Conservation (phyloP, 2,797 vertebrate species). For the Pangasius mekongensis region DNA sequence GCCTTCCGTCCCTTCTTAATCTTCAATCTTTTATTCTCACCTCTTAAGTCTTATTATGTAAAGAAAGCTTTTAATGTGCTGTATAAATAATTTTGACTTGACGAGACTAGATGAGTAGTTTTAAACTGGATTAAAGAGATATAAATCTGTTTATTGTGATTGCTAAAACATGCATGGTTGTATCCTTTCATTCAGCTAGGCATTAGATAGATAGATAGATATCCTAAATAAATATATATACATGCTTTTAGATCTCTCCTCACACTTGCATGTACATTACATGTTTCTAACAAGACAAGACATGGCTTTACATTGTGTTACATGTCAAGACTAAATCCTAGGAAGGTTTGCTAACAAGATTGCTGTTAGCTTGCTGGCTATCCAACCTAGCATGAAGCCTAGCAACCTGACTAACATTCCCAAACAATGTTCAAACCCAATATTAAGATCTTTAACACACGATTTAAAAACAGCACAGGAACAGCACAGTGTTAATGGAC, state of each 20-base stretch:
- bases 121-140: neutral
- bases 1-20: neutral
- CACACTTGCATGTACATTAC: neutral
- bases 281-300: neutral
- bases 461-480: neutral
- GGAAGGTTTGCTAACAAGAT: neutral
- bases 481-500: neutral
- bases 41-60: neutral
- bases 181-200: too few relatives aligned
- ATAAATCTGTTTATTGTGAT: neutral
- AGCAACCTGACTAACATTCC: slow-evolving; percentile 8
- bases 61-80: neutral
- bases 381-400: neutral
- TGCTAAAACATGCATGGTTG: neutral
- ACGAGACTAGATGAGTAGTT: neutral
- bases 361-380: neutral
- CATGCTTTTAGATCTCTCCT: neutral
- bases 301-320: neutral
- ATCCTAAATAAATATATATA: neutral
- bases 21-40: neutral
- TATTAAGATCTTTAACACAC: too few relatives aligned
- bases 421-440: neutral
- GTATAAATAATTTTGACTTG: neutral
- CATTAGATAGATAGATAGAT: too few relatives aligned
- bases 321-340: neutral